Percentiles rank a stretch among this genome's conserved stretches.
These are phyloP conservation scores for Drosophila formosana DNA, from an alignment of 2,888 invertebrate genomes.

Conservation along the genomic window DNA sequence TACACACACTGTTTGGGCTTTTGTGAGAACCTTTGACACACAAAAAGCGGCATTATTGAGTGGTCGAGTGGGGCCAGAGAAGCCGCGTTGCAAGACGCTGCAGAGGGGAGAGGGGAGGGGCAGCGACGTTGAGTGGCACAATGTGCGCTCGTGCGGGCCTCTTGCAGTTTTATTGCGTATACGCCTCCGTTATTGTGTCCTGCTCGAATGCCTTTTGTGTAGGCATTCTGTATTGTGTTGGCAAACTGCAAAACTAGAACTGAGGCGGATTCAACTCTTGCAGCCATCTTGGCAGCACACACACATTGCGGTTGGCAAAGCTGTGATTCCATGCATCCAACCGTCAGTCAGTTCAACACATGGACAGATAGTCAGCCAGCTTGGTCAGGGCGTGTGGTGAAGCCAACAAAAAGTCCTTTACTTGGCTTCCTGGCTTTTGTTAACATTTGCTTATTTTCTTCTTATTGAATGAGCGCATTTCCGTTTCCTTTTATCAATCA, in stretches of 20 bases:
- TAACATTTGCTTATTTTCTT: constrained; percentile 46
- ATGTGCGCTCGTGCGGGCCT: constrained; percentile 44
- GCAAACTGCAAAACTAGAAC: constrained; percentile 12
- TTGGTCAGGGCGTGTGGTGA: constrained; percentile 15
- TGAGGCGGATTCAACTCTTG: constrained; percentile 10
- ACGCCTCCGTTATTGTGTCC: constrained; percentile 56
- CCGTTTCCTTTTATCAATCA: constrained; percentile 30
- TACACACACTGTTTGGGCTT: constrained; percentile 52
- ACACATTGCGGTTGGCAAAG: constrained; percentile 23
- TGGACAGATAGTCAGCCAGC: background rate
- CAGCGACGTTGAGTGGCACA: background rate
- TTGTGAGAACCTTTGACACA: constrained; percentile 69
- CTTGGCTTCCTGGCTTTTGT: constrained; percentile 45
- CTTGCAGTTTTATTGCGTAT: constrained; percentile 71
- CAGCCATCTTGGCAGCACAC: constrained; percentile 20
- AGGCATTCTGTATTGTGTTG: constrained; percentile 34
- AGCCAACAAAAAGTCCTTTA: constrained; percentile 26
- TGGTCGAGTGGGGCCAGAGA: constrained; percentile 16
- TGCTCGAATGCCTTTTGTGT: constrained; percentile 51
- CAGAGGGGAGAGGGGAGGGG: background rate
- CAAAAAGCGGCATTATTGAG: constrained; percentile 58
- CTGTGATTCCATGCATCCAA: constrained; percentile 26
- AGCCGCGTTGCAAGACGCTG: background rate
- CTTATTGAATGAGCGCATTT: constrained; percentile 47
- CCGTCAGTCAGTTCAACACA: background rate